Conservation (phyloP, 2,113 vertebrate species). For the Chinchilla lanigera region DNA sequence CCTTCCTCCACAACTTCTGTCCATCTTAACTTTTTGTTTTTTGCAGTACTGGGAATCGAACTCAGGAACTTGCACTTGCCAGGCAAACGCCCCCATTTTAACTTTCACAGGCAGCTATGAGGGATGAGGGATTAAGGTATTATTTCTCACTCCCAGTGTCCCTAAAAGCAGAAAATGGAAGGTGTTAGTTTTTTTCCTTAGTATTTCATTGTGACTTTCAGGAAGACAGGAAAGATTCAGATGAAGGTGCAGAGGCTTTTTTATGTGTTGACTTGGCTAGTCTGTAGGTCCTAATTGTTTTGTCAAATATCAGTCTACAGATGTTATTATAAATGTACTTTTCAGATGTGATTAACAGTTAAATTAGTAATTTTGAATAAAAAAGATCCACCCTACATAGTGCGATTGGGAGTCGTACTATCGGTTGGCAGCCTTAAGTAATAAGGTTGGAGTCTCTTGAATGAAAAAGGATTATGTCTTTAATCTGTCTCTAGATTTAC, state of each 20-base stretch:
- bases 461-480: background rate
- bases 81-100: too few species aligned
- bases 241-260: background rate
- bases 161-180: background rate
- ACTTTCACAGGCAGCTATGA: background rate
- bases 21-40: too few species aligned
- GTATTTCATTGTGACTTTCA: constrained; percentile 4
- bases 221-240: background rate
- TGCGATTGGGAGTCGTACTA: background rate
- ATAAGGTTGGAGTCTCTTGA: background rate
- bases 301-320: background rate
- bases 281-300: background rate
- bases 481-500: background rate
- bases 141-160: background rate
- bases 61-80: too few species aligned
- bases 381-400: background rate
- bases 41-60: too few species aligned
- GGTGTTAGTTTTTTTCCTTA: background rate
- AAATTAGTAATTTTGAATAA: background rate
- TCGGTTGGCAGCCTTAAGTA: background rate
- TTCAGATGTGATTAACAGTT: background rate
- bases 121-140: background rate
- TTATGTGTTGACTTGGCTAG: background rate
- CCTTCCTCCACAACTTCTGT: background rate
- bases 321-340: background rate